Conservation (phyloP, 2,888 invertebrate species). For the Odontomyia ornata region DNA sequence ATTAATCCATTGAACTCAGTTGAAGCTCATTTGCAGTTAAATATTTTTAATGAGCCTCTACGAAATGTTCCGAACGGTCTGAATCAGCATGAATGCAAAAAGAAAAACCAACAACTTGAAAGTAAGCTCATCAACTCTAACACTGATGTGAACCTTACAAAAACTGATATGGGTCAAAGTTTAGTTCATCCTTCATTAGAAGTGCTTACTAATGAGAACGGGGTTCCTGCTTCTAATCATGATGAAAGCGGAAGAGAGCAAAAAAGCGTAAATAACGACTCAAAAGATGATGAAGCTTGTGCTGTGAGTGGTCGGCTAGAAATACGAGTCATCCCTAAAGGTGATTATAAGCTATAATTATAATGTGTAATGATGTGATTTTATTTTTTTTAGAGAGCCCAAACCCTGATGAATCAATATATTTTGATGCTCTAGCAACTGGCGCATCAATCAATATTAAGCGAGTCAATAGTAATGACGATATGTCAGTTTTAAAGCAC, state of each 20-base stretch:
- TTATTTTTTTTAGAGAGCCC: conserved; percentile 63
- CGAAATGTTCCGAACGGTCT: not conserved
- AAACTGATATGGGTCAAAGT: not conserved
- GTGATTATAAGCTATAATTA: conserved; percentile 44
- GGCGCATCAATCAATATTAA: conserved; percentile 55
- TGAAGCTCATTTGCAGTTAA: conserved; percentile 46
- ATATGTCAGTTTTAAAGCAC: not conserved
- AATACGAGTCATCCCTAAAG: conserved; percentile 76
- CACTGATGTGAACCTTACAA: conserved; percentile 27
- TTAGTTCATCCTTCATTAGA: too few relatives aligned
- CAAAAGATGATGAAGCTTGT: conserved; percentile 64
- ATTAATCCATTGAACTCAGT: not conserved
- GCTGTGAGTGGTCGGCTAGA: conserved; percentile 82
- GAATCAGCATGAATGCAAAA: not conserved
- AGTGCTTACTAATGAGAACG: not conserved
- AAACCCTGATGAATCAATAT: conserved; percentile 79
- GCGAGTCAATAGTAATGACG: not conserved
- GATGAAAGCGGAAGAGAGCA: not conserved
- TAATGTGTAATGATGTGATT: not conserved
- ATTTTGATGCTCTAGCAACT: conserved; percentile 83
- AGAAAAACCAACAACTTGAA: not conserved
- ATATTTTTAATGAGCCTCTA: conserved; percentile 38
- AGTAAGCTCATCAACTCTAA: conserved; percentile 27
- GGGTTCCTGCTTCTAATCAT: not conserved
- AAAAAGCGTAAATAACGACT: conserved; percentile 13